Evolutionary conservation across 2,113 vertebrate genomes (phyloP).

Genomic region (Copsychus sechellarum): DNA sequence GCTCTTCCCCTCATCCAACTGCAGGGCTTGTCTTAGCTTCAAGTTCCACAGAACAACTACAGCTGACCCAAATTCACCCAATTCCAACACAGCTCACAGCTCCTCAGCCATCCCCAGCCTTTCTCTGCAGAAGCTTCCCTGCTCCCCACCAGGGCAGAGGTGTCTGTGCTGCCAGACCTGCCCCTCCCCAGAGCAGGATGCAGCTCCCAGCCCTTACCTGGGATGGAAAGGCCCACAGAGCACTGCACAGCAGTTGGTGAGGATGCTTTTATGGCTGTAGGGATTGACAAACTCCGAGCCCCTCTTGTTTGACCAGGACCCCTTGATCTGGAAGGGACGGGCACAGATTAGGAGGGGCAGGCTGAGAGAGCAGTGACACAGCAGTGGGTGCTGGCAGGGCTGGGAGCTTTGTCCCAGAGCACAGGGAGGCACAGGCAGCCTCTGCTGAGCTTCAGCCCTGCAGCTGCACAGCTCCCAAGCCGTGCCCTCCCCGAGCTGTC

Average conservation of each 20-base stretch:
- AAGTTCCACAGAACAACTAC: neutral
- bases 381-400: fast-evolving
- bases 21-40: neutral
- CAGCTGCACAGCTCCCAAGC: neutral
- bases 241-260: conserved; percentile 93
- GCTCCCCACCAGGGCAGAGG: fast-evolving
- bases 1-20: fast-evolving
- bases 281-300: conserved; percentile 88
- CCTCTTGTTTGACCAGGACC: conserved; percentile 93
- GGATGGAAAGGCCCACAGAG: conserved; percentile 93
- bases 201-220: conserved; percentile 76
- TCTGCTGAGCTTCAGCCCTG: neutral
- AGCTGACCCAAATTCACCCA: neutral
- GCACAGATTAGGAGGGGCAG: neutral
- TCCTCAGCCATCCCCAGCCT: fast-evolving
- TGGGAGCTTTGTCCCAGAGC: neutral
- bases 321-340: conserved; percentile 85
- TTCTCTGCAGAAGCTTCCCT: neutral
- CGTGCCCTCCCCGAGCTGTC: neutral
- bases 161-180: neutral
- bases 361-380: fast-evolving
- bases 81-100: neutral
- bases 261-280: conserved; percentile 91
- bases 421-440: neutral
- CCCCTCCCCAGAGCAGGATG: neutral